A percentile compares a stretch with the other conserved stretches of the same genome.
Evolutionary conservation across 2,888 invertebrate genomes (phyloP).

Genomic region (Cheilosia vulpina): DNA sequence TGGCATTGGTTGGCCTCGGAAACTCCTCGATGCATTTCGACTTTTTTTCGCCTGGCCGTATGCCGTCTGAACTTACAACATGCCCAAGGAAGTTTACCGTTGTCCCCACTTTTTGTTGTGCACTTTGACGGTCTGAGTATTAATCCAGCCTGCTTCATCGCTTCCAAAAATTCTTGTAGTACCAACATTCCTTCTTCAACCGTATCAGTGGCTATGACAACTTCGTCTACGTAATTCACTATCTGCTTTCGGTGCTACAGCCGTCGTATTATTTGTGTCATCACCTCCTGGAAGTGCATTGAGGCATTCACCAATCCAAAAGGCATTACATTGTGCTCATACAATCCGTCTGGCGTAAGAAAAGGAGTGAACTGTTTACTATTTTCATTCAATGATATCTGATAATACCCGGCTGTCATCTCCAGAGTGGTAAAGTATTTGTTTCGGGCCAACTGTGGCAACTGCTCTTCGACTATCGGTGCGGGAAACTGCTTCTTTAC

Average conservation of each 20-base stretch:
- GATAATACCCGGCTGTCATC: slow-evolving; percentile 30
- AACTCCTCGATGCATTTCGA: slow-evolving; percentile 53
- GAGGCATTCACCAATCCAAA: too few relatives aligned
- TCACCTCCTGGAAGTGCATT: slow-evolving; percentile 73
- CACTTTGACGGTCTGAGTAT: too few relatives aligned
- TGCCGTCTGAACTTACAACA: too few relatives aligned
- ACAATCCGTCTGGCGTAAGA: too few relatives aligned
- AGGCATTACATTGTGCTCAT: too few relatives aligned
- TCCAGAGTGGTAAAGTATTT: slow-evolving; percentile 12
- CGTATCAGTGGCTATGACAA: not conserved
- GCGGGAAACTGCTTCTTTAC: too few relatives aligned
- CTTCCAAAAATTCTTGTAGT: not conserved
- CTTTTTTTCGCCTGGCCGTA: slow-evolving; percentile 39
- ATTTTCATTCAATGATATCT: not conserved
- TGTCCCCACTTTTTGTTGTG: too few relatives aligned
- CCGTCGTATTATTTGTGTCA: slow-evolving; percentile 39
- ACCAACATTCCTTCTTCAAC: not conserved
- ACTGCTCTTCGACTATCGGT: slow-evolving; percentile 19
- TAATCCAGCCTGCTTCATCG: too few relatives aligned
- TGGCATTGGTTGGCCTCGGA: slow-evolving; percentile 39
- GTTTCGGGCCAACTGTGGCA: not conserved
- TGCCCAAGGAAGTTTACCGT: too few relatives aligned
- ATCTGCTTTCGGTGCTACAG: not conserved
- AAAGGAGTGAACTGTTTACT: slow-evolving; percentile 78
- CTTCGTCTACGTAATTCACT: slow-evolving; percentile 32